phyloP scores from a whole-genome alignment of 2,113 vertebrate genomes.

The Elachura formosa region DNA sequence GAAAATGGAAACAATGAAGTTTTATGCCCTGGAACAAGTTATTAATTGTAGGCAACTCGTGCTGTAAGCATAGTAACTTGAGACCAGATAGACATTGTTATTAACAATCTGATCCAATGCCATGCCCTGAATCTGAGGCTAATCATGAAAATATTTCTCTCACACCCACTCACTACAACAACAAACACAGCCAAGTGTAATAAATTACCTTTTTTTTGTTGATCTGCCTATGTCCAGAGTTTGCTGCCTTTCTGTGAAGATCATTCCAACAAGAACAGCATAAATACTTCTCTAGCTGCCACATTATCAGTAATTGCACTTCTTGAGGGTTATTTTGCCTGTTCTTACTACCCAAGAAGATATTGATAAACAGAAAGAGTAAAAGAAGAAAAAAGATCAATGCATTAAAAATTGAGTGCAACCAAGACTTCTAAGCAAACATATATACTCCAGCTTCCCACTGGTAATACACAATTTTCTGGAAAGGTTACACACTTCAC shows the following conservation, averaged over 20 bases:
- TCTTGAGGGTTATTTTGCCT: neutral
- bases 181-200: slow-evolving; percentile 22
- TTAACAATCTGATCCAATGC: neutral
- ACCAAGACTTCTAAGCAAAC: neutral
- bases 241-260: neutral
- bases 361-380: neutral
- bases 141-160: slow-evolving; percentile 48
- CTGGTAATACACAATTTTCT: neutral
- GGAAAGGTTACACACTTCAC: neutral
- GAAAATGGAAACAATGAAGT: slow-evolving; percentile 3
- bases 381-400: neutral
- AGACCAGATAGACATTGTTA: slow-evolving; percentile 17
- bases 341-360: neutral
- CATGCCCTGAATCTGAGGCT: neutral
- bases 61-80: neutral
- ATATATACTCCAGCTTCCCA: neutral
- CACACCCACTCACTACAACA: slow-evolving; percentile 44
- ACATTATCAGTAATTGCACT: neutral
- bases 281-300: neutral
- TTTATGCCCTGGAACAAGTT: slow-evolving; percentile 8
- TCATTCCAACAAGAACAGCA: neutral
- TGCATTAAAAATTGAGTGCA: neutral
- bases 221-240: neutral
- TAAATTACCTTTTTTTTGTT: slow-evolving; percentile 12
- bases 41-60: neutral